Conservation (phyloP, 2,888 invertebrate genomes). For the Tyria jacobaeae region DNA sequence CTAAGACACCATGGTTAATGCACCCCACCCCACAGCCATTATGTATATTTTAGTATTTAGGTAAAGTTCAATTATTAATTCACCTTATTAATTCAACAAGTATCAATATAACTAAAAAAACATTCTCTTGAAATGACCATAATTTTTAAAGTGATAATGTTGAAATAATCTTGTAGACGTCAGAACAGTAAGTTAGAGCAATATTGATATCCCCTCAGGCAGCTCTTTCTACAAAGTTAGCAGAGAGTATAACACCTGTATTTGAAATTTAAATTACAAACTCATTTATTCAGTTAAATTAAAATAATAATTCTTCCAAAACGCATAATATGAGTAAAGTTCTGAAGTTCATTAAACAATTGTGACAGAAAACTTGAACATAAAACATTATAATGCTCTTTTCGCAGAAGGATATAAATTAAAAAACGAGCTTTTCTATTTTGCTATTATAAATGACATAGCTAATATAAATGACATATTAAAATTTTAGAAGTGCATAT, state of each 20-base stretch:
- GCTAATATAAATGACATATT: no score
- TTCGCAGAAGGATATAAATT: no score
- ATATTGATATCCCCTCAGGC: not conserved
- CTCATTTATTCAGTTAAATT: conserved; percentile 11
- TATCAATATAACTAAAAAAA: not conserved
- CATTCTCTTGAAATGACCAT: no score
- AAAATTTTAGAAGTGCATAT: not conserved
- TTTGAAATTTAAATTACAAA: conserved; percentile 10
- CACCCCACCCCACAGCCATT: no score
- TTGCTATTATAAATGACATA: no score
- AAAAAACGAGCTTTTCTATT: no score
- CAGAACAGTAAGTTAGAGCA: not conserved
- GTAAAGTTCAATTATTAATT: no score
- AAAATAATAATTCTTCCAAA: conserved; percentile 1
- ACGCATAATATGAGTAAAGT: not conserved
- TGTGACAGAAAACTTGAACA: not conserved
- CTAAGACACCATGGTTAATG: no score
- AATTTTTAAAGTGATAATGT: not conserved
- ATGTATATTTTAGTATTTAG: no score
- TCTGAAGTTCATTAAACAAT: not conserved
- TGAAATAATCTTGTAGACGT: not conserved
- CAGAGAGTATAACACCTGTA: conserved; percentile 9
- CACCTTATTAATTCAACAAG: not conserved
- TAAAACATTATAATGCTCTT: no score
- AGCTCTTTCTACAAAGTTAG: not conserved